phyloP scores from a whole-genome alignment of 2,888 invertebrate genomes.

The Mactromeris polynyma region DNA sequence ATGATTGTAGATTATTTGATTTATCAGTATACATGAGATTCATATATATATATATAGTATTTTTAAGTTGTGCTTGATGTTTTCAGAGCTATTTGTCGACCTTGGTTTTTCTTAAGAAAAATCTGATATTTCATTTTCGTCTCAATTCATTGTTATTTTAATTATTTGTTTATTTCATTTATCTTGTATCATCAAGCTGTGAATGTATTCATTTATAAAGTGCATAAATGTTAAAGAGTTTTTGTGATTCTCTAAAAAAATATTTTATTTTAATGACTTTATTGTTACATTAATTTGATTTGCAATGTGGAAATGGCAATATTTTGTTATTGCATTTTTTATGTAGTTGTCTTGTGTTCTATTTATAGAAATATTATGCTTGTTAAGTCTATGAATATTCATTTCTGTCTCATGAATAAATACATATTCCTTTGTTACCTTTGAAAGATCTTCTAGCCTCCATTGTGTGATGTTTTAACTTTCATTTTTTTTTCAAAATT shows the following conservation, averaged over 20 bases:
- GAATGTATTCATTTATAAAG: background rate
- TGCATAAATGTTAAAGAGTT: background rate
- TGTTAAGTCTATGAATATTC: background rate
- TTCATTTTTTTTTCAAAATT: no score
- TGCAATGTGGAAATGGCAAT: constrained; percentile 1
- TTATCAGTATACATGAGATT: constrained; percentile 33
- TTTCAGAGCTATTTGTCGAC: background rate
- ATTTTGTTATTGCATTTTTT: background rate
- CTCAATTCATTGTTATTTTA: constrained; percentile 22
- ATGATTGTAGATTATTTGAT: constrained; percentile 15
- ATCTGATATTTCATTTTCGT: constrained; percentile 17
- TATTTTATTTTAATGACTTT: background rate
- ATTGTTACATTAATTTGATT: background rate
- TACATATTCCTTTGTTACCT: no score
- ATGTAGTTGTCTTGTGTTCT: background rate
- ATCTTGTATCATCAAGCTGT: background rate
- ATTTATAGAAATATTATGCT: background rate
- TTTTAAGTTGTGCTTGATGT: constrained; percentile 25
- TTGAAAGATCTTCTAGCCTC: no score
- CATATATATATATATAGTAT: constrained; percentile 26
- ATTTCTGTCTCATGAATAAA: no score
- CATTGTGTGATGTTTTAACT: no score
- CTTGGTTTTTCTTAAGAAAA: constrained; percentile 12
- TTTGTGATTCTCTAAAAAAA: background rate
- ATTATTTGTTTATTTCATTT: background rate